Base-by-base conservation (phyloP, 2,113 vertebrate genomes). In the Carollia perspicillata region DNA sequence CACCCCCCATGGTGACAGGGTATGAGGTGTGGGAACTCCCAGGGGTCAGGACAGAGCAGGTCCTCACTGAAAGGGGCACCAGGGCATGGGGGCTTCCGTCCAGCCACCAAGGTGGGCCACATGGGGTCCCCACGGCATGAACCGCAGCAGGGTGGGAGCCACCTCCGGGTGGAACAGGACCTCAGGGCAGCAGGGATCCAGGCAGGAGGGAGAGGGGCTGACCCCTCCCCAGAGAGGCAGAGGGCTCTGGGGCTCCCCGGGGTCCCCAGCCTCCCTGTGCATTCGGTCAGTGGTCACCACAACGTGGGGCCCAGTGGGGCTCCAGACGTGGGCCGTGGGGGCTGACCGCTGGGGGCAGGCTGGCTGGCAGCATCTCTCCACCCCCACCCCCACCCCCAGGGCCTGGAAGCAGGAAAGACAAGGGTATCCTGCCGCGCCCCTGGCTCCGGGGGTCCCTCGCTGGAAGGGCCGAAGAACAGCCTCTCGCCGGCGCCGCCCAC, bases 121-220 rank as follows among this genome's bases (percentile, higher is more conserved):
- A 16, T 0, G 8, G 17, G 44, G 40, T 42, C 10, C 4, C 14
- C 20, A 42, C 9, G 20, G 49, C 53, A 18, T 0, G 11, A 2
- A 26, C 3, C 16, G 6, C 33, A n/a, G 55, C 23, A 1, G 20
- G 55, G 55, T 26, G 26, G 26, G 58, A 3, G 7, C n/a, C 78
- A 30, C 44, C 7, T 2, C 28, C 0, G 40, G 16, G 11, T 51
- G 58, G 18, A 6, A 33, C 23, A 2, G 58, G 68, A 40, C 49
- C n/a, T 20, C 17, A 1, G 74, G 74, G 23, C 58, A 20, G 5
- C n/a, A 33, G 0, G 14, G 8, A 28, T 26, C 33, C 35, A 49
- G 63, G 47, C 55, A 20, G 44, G 12, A 23, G 33, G 14, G 14
- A 63, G 4, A 47, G 3, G 22, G 6, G 26, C 22, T 9, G 75